These are phyloP conservation scores for Muntiacus muntjak DNA, from an alignment of 2,113 vertebrate genomes.

Conservation along the genomic window DNA sequence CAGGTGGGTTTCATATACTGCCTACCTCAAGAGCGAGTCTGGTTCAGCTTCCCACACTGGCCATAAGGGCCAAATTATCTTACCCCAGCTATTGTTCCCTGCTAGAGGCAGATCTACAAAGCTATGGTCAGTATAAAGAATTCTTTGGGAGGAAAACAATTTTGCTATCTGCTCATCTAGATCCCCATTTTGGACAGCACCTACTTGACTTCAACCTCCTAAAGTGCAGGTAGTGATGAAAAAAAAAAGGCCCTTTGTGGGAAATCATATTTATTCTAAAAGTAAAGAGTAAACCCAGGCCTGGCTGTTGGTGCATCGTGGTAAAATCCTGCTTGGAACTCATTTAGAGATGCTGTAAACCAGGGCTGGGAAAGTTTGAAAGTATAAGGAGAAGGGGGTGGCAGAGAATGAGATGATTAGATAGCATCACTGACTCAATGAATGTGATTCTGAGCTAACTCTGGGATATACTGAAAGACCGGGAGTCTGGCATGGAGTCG, in stretches of 20 bases:
- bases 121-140: slow-evolving; percentile 74
- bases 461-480: not conserved
- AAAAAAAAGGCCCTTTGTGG: slow-evolving; percentile 28
- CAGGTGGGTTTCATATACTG: slow-evolving; percentile 90
- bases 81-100: slow-evolving; percentile 77
- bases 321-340: slow-evolving; percentile 34
- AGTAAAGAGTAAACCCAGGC: not conserved
- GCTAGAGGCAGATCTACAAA: slow-evolving; percentile 77
- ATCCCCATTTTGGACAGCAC: slow-evolving; percentile 38
- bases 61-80: slow-evolving; percentile 81
- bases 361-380: not conserved
- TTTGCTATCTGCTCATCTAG: slow-evolving; percentile 55
- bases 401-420: not conserved
- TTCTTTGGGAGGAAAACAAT: slow-evolving; percentile 69
- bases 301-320: not conserved
- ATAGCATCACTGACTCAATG: not conserved
- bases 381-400: not conserved
- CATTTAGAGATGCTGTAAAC: not conserved
- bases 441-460: not conserved
- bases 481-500: not conserved
- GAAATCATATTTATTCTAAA: not conserved
- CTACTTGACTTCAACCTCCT: not conserved
- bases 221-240: slow-evolving; percentile 12
- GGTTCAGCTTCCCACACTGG: slow-evolving; percentile 75
- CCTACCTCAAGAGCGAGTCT: slow-evolving; percentile 82